These are phyloP conservation scores for Leptoteleia sp. DNA, from an alignment of 1,140 invertebrate species.

Conservation along the genomic window DNA sequence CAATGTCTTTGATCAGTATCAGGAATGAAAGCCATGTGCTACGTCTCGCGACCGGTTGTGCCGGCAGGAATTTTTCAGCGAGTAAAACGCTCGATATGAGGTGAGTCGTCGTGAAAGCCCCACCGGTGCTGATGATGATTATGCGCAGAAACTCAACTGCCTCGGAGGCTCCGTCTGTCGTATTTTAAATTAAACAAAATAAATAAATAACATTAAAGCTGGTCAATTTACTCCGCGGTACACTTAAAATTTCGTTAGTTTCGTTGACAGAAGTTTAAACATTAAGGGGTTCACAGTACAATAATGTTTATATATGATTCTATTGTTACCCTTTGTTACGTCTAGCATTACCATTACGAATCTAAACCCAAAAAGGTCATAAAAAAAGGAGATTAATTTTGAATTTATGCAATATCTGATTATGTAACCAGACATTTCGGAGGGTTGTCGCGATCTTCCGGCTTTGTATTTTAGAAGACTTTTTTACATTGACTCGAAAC, in stretches of 20 bases:
- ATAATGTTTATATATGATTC: too few species aligned
- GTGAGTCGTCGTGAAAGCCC: slow-evolving; percentile 65
- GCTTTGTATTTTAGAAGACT: too few species aligned
- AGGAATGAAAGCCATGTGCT: slow-evolving; percentile 57
- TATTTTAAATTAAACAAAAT: neutral
- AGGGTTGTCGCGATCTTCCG: neutral
- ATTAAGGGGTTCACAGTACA: too few species aligned
- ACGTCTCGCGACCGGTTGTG: slow-evolving; percentile 56
- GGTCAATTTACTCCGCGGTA: neutral
- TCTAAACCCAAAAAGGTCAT: too few species aligned
- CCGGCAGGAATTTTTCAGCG: slow-evolving; percentile 71
- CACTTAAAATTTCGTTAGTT: too few species aligned
- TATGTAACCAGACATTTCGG: neutral
- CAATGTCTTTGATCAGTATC: slow-evolving; percentile 39
- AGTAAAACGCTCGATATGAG: slow-evolving; percentile 74
- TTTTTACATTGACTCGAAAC: too few species aligned
- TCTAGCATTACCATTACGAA: neutral
- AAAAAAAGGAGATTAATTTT: neutral
- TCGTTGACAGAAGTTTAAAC: too few species aligned
- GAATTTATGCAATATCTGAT: neutral
- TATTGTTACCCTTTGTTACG: too few species aligned
- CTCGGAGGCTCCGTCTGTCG: neutral
- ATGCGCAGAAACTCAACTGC: slow-evolving; percentile 13
- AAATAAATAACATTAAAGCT: neutral
- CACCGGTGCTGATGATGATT: neutral